These are phyloP conservation scores for Hypomesus transpacificus DNA, from an alignment of 2,113 vertebrate species.

Conservation along the genomic window DNA sequence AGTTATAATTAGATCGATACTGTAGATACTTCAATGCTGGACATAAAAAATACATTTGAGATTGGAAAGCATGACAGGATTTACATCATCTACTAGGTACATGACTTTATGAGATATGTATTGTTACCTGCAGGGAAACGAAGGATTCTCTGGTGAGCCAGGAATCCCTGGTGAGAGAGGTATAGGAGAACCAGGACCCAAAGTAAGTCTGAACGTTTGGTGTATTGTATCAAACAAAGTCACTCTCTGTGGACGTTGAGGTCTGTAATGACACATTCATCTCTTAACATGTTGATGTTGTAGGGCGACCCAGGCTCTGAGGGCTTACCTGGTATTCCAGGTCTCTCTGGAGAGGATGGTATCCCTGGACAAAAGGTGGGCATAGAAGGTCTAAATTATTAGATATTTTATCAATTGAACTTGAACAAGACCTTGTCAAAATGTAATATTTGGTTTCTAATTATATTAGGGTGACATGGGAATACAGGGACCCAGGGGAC, in stretches of 20 bases:
- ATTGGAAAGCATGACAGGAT: not conserved
- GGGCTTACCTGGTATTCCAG: slow-evolving; percentile 60
- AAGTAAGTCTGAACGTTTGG: slow-evolving; percentile 55
- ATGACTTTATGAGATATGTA: not conserved
- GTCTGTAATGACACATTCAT: not conserved
- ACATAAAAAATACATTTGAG: not conserved
- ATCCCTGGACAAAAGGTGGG: slow-evolving; percentile 66
- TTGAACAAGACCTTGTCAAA: too few species aligned
- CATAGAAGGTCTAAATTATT: not conserved
- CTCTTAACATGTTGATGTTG: not conserved
- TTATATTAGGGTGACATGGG: slow-evolving; percentile 65
- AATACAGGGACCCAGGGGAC: slow-evolving; percentile 58
- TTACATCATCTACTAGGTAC: not conserved
- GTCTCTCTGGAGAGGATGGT: slow-evolving; percentile 68
- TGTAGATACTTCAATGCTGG: not conserved
- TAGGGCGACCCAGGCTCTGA: slow-evolving; percentile 67
- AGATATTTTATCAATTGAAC: too few species aligned
- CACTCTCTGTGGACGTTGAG: not conserved
- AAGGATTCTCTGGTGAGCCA: slow-evolving; percentile 62
- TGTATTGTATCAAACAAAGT: not conserved
- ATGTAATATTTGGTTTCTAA: slow-evolving; percentile 5
- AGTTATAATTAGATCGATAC: not conserved
- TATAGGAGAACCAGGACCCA: slow-evolving; percentile 66
- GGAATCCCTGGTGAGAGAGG: slow-evolving; percentile 64
- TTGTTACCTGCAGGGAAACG: slow-evolving; percentile 61